phyloP scores from a whole-genome alignment of 1,140 invertebrate genomes.

The Hylaeus anthracinus region DNA sequence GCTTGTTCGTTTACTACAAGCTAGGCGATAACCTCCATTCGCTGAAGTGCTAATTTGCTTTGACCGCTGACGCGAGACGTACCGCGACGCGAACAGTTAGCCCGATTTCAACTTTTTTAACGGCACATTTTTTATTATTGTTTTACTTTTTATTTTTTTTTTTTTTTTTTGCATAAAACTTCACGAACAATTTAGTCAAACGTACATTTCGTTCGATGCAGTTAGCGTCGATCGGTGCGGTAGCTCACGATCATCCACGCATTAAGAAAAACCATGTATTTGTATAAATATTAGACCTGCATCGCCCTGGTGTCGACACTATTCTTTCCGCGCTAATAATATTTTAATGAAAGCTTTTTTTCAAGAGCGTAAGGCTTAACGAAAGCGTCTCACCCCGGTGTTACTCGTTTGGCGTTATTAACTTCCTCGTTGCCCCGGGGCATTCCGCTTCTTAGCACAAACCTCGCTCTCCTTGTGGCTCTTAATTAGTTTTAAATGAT shows the following conservation, averaged over 20 bases:
- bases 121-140: neutral
- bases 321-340: neutral
- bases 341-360: neutral
- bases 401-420: constrained; percentile 2
- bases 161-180: neutral
- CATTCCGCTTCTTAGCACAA: neutral
- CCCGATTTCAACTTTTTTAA: neutral
- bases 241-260: too few relatives aligned
- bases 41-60: neutral
- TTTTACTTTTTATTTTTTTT: neutral
- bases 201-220: neutral
- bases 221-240: too few relatives aligned
- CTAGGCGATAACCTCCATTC: too few relatives aligned
- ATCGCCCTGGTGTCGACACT: too few relatives aligned
- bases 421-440: neutral
- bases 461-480: neutral
- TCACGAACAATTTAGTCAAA: neutral
- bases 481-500: constrained; percentile 22
- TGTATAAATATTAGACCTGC: too few relatives aligned
- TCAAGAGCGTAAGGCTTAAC: neutral
- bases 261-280: too few relatives aligned
- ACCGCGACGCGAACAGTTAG: neutral
- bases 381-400: neutral
- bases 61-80: neutral
- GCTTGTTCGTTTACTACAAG: neutral